phyloP scores from a whole-genome alignment of 2,888 invertebrate species.

The Sesia apiformis region DNA sequence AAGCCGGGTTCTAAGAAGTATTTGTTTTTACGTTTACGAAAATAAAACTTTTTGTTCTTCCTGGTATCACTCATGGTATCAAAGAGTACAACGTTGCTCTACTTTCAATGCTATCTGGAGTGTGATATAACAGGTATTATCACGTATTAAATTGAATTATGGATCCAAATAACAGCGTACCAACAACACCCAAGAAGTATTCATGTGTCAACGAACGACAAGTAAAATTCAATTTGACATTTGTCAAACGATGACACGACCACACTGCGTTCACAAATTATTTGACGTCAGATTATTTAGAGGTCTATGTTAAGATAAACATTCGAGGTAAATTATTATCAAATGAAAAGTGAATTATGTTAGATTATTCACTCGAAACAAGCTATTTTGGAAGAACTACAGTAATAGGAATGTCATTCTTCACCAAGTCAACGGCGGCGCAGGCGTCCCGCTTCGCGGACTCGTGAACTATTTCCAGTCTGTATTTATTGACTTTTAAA shows the following conservation, averaged over 20 bases:
- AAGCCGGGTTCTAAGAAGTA: conserved; percentile 77
- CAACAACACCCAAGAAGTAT: conserved; percentile 12
- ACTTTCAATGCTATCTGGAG: conserved; percentile 10
- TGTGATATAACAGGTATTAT: conserved; percentile 63
- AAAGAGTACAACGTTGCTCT: not conserved
- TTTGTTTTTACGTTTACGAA: conserved; percentile 65
- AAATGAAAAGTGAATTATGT: too few relatives aligned
- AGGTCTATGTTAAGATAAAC: too few relatives aligned
- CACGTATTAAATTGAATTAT: conserved; percentile 58
- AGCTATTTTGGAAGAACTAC: too few relatives aligned
- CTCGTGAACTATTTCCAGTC: too few relatives aligned
- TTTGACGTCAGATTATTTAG: too few relatives aligned
- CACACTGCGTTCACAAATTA: too few relatives aligned
- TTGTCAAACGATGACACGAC: not conserved
- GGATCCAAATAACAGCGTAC: conserved; percentile 45
- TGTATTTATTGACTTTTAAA: too few relatives aligned
- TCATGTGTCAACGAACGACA: not conserved
- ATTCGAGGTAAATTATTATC: too few relatives aligned
- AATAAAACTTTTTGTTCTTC: conserved; percentile 66
- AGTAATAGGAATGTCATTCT: too few relatives aligned
- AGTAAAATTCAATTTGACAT: conserved; percentile 3
- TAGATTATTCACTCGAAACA: too few relatives aligned
- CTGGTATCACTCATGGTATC: conserved; percentile 51
- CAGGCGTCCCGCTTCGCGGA: too few relatives aligned
- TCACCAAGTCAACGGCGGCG: too few relatives aligned